Evolutionary conservation across 2,797 vertebrate species (phyloP), one percentile per base, ranked within the genome.

Genomic region (Hafferia zeledoni): DNA sequence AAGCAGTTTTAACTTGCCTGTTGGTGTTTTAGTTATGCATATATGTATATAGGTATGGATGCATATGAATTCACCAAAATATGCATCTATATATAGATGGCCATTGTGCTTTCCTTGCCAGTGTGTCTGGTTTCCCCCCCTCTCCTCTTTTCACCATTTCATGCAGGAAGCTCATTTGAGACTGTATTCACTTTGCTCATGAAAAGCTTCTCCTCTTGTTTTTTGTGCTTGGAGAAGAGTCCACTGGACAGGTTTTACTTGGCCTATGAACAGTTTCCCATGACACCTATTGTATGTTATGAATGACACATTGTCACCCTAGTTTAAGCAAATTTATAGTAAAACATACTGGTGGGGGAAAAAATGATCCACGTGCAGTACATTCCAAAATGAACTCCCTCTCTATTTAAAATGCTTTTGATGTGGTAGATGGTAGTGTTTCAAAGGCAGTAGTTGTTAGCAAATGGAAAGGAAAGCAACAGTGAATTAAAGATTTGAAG

Each of bases 401-500:
- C 14, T 5, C n/a, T 43, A 10, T 70, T 67, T 84, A 31, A 63
- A 95, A 83, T 83, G 64, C 78, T 74, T 94, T 79, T 92, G 63
- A 60, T 93, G 64, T 72, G 41, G 67, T 22, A 64, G 75, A 72
- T 92, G 49, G 78, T 83, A 46, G 17, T 55, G 35, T 90, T 95
- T 93, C 80, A 87, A 94, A 95, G 57, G 81, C 75, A 87, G 41
- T 23, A 67, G 55, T 15, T 90, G 59, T 49, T 77, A 90, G 67
- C 33, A 94, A 92, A 74, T 74, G 24, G 67, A 27, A 84, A 92
- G 57, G 49, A 74, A 87, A 39, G 27, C 37, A 94, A 88, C 79
- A 78, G 60, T 67, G 61, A 89, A 88, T 93, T 94, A 81, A 91
- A 91, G 83, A 91, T 85, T 82, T 71, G 79, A 89, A 89, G 60